phyloP scores from a whole-genome alignment of 2,888 invertebrate genomes.

The Drosophila eohydei region DNA sequence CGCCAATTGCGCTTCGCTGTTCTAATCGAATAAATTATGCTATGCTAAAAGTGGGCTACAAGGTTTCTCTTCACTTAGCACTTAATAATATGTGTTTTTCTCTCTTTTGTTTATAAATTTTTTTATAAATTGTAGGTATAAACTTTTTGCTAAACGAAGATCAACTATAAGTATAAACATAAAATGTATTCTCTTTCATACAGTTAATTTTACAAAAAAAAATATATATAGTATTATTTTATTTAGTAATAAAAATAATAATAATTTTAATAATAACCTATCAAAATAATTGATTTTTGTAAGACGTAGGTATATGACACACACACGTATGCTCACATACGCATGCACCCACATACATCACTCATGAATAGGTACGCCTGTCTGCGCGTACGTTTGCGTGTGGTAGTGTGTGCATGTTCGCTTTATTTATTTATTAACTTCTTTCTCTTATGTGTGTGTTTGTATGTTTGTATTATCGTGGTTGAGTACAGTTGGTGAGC shows the following conservation, averaged over 20 bases:
- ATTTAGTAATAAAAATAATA: slow-evolving; percentile 22
- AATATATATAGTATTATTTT: slow-evolving; percentile 25
- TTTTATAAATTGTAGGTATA: slow-evolving; percentile 49
- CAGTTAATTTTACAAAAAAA: slow-evolving; percentile 38
- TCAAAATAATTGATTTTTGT: slow-evolving; percentile 38
- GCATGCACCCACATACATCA: neutral
- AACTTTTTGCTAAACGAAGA: slow-evolving; percentile 72
- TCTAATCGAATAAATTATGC: slow-evolving; percentile 74
- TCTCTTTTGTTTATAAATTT: slow-evolving; percentile 1
- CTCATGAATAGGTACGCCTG: slow-evolving; percentile 9
- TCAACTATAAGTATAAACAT: slow-evolving; percentile 71
- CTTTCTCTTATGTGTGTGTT: neutral
- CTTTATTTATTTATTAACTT: slow-evolving; percentile 16
- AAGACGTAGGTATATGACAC: slow-evolving; percentile 26
- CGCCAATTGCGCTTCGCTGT: slow-evolving; percentile 34
- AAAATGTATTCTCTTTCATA: slow-evolving; percentile 32
- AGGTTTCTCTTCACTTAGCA: slow-evolving; percentile 48
- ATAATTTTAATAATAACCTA: slow-evolving; percentile 44
- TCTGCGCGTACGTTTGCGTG: slow-evolving; percentile 4
- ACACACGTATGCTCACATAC: neutral
- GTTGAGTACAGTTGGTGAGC: slow-evolving; percentile 21
- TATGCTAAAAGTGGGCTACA: slow-evolving; percentile 71
- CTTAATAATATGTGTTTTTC: slow-evolving; percentile 32
- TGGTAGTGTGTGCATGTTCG: neutral
- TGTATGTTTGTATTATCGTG: neutral